Percentiles rank a stretch among this genome's conserved stretches.
These are phyloP conservation scores for Melanaphis sacchari DNA, from an alignment of 1,140 invertebrate genomes.

Conservation along the genomic window DNA sequence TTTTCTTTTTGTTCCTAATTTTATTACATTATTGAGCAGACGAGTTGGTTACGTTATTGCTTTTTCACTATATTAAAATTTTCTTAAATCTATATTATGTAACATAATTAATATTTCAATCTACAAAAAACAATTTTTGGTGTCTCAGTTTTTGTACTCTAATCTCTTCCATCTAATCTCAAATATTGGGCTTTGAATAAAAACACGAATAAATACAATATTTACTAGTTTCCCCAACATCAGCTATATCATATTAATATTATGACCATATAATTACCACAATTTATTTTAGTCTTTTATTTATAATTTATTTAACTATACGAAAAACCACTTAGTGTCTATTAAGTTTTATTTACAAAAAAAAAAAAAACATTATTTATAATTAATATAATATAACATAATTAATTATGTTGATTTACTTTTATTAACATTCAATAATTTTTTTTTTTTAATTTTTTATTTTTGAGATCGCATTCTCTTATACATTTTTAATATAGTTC, in stretches of 20 bases:
- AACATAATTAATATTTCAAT: constrained; percentile 1
- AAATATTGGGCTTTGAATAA: background rate
- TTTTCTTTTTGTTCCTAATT: constrained; percentile 22
- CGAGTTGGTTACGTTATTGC: constrained; percentile 35
- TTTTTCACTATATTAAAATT: constrained; percentile 41
- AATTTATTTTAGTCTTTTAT: constrained; percentile 28
- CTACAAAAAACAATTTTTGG: constrained; percentile 41
- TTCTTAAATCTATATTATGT: constrained; percentile 4
- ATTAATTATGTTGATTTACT: background rate
- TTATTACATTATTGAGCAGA: constrained; percentile 39
- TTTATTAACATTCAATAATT: constrained; percentile 18
- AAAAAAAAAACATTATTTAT: background rate
- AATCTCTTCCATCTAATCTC: constrained; percentile 48
- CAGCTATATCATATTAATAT: background rate
- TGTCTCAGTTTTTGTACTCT: constrained; percentile 58
- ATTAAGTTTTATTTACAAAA: constrained; percentile 26
- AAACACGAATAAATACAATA: background rate
- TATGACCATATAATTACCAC: background rate
- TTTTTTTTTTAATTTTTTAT: constrained; percentile 14
- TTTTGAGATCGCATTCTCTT: constrained; percentile 53
- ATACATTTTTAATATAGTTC: background rate
- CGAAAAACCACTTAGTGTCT: background rate
- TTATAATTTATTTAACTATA: constrained; percentile 29
- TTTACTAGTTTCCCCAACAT: constrained; percentile 34
- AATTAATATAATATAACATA: background rate